Evolutionary conservation across 2,113 vertebrate species (phyloP).

Genomic region (Solenodon paradoxus): DNA sequence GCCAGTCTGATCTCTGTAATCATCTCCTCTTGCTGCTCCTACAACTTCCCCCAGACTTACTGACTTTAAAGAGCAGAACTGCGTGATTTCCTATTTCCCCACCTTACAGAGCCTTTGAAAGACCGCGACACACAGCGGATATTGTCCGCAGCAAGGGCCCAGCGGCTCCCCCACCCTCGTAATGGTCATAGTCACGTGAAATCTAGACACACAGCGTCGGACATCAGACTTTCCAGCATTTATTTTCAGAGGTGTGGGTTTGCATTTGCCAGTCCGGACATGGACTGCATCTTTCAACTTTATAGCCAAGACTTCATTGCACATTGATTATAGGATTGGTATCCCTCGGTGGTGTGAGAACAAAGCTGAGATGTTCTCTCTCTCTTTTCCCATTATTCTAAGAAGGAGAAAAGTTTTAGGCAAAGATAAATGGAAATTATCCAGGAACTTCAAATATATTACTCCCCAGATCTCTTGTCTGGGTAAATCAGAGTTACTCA

Average conservation of each 20-base stretch:
- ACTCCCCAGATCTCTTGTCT: slow-evolving; percentile 43
- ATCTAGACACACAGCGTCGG: background rate
- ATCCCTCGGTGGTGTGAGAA: background rate
- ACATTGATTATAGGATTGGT: background rate
- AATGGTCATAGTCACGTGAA: background rate
- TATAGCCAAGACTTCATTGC: background rate
- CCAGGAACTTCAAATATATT: slow-evolving; percentile 56
- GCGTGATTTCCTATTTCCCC: background rate
- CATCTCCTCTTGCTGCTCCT: background rate
- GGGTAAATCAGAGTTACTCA: slow-evolving; percentile 52
- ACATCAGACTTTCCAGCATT: background rate
- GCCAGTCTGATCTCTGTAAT: background rate
- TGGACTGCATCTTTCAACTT: slow-evolving; percentile 20
- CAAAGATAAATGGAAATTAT: slow-evolving; percentile 59
- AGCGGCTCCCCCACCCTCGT: background rate
- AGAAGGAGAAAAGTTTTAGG: slow-evolving; percentile 62
- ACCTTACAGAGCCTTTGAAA: background rate
- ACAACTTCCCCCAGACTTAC: background rate
- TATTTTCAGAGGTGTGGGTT: background rate
- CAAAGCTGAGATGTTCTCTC: background rate
- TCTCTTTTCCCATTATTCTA: background rate
- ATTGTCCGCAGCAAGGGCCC: no score
- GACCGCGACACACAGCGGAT: background rate
- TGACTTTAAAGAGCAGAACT: background rate
- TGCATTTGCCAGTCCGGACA: background rate